A percentile compares a stretch with the other conserved stretches of the same genome.
phyloP scores from a whole-genome alignment of 2,113 vertebrate genomes.

The Cinclus mexicanus region DNA sequence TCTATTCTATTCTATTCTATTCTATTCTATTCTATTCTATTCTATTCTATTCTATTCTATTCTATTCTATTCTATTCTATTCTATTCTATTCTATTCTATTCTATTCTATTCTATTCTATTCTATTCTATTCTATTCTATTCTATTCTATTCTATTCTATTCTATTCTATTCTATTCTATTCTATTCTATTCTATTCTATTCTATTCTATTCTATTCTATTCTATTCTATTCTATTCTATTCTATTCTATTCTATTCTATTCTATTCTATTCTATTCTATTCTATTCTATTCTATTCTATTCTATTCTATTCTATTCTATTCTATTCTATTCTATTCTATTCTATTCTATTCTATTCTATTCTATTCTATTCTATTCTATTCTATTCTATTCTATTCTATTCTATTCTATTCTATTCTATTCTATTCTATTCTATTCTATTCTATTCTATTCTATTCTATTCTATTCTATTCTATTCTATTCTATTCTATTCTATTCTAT shows the following conservation, averaged over 20 bases:
- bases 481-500: background rate
- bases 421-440: background rate
- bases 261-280: fast-evolving
- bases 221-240: fast-evolving
- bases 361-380: fast-evolving
- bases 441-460: no score
- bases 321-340: background rate
- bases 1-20: background rate
- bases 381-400: fast-evolving
- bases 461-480: background rate
- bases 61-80: fast-evolving
- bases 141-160: fast-evolving
- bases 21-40: fast-evolving
- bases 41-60: fast-evolving
- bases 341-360: fast-evolving
- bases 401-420: background rate
- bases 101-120: fast-evolving
- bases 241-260: background rate
- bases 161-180: background rate
- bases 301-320: fast-evolving
- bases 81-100: background rate
- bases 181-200: fast-evolving
- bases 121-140: fast-evolving
- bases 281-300: fast-evolving
- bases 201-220: fast-evolving